Conservation (phyloP, 2,888 invertebrate species). For the Acrobasis consociella region DNA sequence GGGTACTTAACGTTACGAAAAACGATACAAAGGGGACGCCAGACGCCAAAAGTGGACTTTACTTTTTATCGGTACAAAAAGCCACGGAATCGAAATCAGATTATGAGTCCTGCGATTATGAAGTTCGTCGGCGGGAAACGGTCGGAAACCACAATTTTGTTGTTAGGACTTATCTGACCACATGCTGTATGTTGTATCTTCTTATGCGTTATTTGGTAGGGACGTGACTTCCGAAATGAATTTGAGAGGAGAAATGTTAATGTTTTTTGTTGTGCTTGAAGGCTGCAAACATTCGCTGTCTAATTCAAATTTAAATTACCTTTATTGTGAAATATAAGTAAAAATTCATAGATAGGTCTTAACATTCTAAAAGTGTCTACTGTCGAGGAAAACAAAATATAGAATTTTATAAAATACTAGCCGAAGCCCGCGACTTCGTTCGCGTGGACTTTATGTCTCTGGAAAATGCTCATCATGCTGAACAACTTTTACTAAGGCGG, state of each 20-base stretch:
- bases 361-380: too few species aligned
- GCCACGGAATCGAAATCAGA: slow-evolving; percentile 72
- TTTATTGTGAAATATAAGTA: too few species aligned
- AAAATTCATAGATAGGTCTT: too few species aligned
- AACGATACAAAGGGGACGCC: slow-evolving; percentile 54
- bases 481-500: too few species aligned
- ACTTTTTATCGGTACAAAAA: slow-evolving; percentile 71
- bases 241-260: background rate
- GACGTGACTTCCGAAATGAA: slow-evolving; percentile 60
- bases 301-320: too few species aligned
- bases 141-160: slow-evolving; percentile 49
- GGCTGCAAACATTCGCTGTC: slow-evolving; percentile 3
- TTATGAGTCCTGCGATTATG: slow-evolving; percentile 68
- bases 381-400: background rate
- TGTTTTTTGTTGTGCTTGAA: background rate
- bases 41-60: slow-evolving; percentile 54
- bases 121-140: slow-evolving; percentile 60
- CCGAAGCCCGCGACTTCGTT: too few species aligned
- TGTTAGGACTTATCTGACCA: slow-evolving; percentile 45
- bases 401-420: background rate
- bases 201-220: slow-evolving; percentile 49
- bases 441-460: too few species aligned
- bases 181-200: slow-evolving; percentile 51
- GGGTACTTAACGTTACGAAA: slow-evolving; percentile 48
- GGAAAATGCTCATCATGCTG: too few species aligned